phyloP scores from a whole-genome alignment of 2,888 invertebrate species.

The Scaptomyza flava region DNA sequence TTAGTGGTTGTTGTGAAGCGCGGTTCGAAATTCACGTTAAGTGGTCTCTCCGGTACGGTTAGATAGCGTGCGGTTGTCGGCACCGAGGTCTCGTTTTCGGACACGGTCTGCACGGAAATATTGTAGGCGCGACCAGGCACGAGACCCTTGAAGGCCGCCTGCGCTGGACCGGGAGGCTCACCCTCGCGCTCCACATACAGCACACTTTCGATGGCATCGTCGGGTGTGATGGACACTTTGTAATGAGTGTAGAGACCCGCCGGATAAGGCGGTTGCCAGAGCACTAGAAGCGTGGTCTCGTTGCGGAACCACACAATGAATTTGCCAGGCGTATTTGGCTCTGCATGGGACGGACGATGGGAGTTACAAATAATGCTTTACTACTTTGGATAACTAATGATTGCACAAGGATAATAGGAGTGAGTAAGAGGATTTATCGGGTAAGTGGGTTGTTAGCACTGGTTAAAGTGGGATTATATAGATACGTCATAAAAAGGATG shows the following conservation, averaged over 20 bases:
- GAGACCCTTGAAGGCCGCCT: slow-evolving; percentile 96
- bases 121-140: slow-evolving; percentile 95
- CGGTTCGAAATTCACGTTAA: slow-evolving; percentile 92
- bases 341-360: slow-evolving; percentile 84
- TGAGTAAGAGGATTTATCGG: slow-evolving; percentile 1
- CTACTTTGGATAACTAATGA: slow-evolving; percentile 35
- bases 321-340: slow-evolving; percentile 97
- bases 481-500: slow-evolving; percentile 1
- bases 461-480: slow-evolving; percentile 14
- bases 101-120: slow-evolving; percentile 97
- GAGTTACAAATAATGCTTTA: slow-evolving; percentile 32
- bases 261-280: slow-evolving; percentile 98
- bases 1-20: slow-evolving; percentile 90
- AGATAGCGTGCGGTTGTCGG: slow-evolving; percentile 97
- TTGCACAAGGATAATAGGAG: slow-evolving; percentile 11
- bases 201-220: slow-evolving; percentile 94
- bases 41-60: slow-evolving; percentile 94
- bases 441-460: slow-evolving; percentile 11
- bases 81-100: slow-evolving; percentile 94
- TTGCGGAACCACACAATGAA: slow-evolving; percentile 98
- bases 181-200: slow-evolving; percentile 96
- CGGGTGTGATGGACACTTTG: slow-evolving; percentile 95
- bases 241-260: slow-evolving; percentile 96
- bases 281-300: slow-evolving; percentile 95
- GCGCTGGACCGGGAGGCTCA: slow-evolving; percentile 97